phyloP scores from a whole-genome alignment of 2,888 invertebrate species.

The Xestia ashworthii region DNA sequence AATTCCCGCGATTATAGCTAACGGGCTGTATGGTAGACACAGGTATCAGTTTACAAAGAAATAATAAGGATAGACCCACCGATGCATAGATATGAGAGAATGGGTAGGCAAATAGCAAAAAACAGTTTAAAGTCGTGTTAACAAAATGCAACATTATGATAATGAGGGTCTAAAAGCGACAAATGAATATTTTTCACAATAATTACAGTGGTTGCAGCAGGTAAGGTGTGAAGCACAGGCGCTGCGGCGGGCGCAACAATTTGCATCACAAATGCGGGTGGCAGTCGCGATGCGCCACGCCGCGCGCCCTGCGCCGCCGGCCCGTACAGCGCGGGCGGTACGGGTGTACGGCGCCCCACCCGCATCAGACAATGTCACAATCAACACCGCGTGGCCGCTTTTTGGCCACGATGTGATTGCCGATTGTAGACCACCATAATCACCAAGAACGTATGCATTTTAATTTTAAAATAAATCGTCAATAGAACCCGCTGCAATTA shows the following conservation, averaged over 20 bases:
- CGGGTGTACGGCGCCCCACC: conserved; percentile 73
- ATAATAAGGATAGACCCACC: conserved; percentile 55
- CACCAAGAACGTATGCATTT: conserved; percentile 75
- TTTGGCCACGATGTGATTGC: conserved; percentile 88
- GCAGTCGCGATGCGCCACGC: conserved; percentile 79
- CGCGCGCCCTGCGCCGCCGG: conserved; percentile 73
- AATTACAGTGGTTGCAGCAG: conserved; percentile 86
- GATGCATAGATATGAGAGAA: conserved; percentile 25
- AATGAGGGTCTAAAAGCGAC: conserved; percentile 80
- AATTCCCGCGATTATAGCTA: conserved; percentile 83
- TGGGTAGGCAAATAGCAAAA: conserved; percentile 53
- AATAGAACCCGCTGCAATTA: conserved; percentile 43
- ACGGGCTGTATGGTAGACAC: conserved; percentile 68
- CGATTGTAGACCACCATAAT: conserved; percentile 86
- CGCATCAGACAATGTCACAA: conserved; percentile 89
- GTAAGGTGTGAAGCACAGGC: conserved; percentile 85
- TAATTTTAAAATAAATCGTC: conserved; percentile 61
- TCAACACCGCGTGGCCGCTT: conserved; percentile 89
- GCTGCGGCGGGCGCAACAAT: conserved; percentile 83
- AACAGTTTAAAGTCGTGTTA: conserved; percentile 57
- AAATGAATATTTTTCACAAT: conserved; percentile 89
- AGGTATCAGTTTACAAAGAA: conserved; percentile 79
- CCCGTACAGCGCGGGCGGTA: conserved; percentile 57
- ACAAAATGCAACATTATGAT: conserved; percentile 77
- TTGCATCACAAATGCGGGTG: conserved; percentile 86